Percentiles rank a stretch among this genome's conserved stretches.
These are phyloP conservation scores for Chelonus formosanus DNA, from an alignment of 2,888 invertebrate species.

Conservation along the genomic window DNA sequence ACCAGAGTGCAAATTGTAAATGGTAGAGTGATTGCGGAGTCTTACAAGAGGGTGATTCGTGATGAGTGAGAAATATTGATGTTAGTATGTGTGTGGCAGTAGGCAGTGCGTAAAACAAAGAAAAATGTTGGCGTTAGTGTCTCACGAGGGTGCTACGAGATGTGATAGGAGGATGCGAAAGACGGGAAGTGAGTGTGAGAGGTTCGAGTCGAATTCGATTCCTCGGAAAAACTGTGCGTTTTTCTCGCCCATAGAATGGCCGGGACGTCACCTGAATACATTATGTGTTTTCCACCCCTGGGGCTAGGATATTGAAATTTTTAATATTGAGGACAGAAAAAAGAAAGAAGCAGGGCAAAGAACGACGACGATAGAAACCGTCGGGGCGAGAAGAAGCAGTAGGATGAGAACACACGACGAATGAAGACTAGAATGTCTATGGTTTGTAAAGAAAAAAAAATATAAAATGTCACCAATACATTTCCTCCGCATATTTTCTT, in stretches of 20 bases:
- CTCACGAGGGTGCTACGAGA: background rate
- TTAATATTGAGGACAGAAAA: conserved; percentile 63
- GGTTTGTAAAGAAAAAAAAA: conserved; percentile 7
- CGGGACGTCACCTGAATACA: conserved; percentile 66
- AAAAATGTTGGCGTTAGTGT: conserved; percentile 8
- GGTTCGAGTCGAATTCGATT: conserved; percentile 57
- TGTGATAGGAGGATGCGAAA: conserved; percentile 1
- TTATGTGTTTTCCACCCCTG: conserved; percentile 66
- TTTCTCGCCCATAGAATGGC: conserved; percentile 66
- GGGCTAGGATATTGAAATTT: conserved; percentile 66
- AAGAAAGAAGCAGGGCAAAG: conserved; percentile 41
- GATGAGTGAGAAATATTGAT: conserved; percentile 16
- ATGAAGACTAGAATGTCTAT: conserved; percentile 36
- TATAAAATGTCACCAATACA: background rate
- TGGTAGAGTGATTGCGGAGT: conserved; percentile 23
- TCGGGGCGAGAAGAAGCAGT: conserved; percentile 38
- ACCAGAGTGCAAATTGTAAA: conserved; percentile 20
- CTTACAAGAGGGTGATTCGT: conserved; percentile 30
- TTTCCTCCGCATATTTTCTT: background rate
- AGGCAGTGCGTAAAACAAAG: conserved; percentile 20
- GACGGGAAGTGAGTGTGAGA: conserved; percentile 43
- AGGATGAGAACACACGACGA: conserved; percentile 35
- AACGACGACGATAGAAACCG: conserved; percentile 39
- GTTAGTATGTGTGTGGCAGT: background rate
- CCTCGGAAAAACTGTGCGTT: conserved; percentile 65